Base-by-base conservation (phyloP, 2,888 invertebrate genomes). In the Drosophila prolongata region DNA sequence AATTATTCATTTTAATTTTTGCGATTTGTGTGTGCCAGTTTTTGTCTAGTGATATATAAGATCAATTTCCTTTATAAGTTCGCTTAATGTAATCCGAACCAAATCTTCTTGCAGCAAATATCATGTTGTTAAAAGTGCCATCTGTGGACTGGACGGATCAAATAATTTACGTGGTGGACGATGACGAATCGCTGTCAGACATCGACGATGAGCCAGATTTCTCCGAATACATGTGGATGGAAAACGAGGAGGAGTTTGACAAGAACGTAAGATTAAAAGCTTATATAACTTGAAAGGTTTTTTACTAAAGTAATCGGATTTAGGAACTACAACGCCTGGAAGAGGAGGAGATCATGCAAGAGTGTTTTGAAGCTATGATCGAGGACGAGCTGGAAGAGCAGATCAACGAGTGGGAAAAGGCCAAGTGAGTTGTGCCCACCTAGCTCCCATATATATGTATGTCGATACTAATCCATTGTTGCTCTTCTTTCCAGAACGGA, bases 141-240 rank as follows among this genome's bases (percentile, higher is more conserved):
- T 90, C 90, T 74, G 90, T 81, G 78, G 92, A 92, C 77, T 91
- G 91, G 91, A 89, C 90, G 56, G 92, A 92, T 70, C 90, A 91
- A 81, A 89, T 91, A 62, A 90, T 91, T 71, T 89, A 90, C 56
- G 76, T 90, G 57, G 85, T 90, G 75, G 91, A 91, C 59, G 91
- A 92, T 53, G 90, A 91, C 65, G 91, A 92, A 65, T 89, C 91
- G 11, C 77, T 91, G 44, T 91, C 90, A 49, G 91, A 91, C 70
- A 76, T 90, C 52, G 90, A 90, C 61, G 90, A 91, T 71, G 91
- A 91, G 68, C 89, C 90, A 57, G 97, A 97, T 92, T 98, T 97
- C 91, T 96, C 96, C 0, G 97, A 98, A 89, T 97, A 97, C 90
- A 94, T 97, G 94, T 98, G 98, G 98, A 98, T 98, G 97, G 98